Evolutionary conservation across 2,888 invertebrate genomes (phyloP).

Genomic region (Galerucella pusilla): DNA sequence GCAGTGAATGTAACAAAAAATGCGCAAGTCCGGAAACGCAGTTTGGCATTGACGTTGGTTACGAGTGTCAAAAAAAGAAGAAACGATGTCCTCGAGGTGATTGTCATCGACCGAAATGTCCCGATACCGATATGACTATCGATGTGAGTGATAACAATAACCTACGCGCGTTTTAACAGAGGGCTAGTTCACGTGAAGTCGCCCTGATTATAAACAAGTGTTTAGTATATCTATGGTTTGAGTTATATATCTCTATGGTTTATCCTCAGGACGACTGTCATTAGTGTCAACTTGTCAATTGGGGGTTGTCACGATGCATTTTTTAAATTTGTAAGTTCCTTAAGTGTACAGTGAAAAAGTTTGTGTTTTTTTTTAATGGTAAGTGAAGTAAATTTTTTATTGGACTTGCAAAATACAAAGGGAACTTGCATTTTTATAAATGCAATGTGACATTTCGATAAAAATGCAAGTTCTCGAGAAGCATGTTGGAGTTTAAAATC

Average conservation of each 20-base stretch:
- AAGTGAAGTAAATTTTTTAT: slow-evolving; percentile 28
- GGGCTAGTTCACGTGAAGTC: neutral
- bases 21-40: neutral
- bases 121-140: slow-evolving; percentile 27
- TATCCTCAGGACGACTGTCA: too few relatives aligned
- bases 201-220: too few relatives aligned
- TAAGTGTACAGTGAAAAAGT: slow-evolving; percentile 16
- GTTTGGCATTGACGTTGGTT: neutral
- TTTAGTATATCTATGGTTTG: too few relatives aligned
- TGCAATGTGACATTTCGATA: slow-evolving; percentile 20
- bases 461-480: slow-evolving; percentile 42
- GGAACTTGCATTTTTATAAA: slow-evolving; percentile 42
- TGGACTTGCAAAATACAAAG: slow-evolving; percentile 17
- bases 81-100: neutral
- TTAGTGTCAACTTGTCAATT: too few relatives aligned
- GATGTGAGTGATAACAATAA: slow-evolving; percentile 36
- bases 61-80: slow-evolving; percentile 11
- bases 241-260: too few relatives aligned
- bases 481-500: neutral
- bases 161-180: neutral
- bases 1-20: neutral
- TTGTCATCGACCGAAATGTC: slow-evolving; percentile 27
- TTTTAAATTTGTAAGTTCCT: slow-evolving; percentile 31
- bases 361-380: slow-evolving; percentile 26
- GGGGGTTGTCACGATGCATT: slow-evolving; percentile 23